phyloP scores from a whole-genome alignment of 92 coral and sea anemone species.

The Zoanthus solanderi region DNA sequence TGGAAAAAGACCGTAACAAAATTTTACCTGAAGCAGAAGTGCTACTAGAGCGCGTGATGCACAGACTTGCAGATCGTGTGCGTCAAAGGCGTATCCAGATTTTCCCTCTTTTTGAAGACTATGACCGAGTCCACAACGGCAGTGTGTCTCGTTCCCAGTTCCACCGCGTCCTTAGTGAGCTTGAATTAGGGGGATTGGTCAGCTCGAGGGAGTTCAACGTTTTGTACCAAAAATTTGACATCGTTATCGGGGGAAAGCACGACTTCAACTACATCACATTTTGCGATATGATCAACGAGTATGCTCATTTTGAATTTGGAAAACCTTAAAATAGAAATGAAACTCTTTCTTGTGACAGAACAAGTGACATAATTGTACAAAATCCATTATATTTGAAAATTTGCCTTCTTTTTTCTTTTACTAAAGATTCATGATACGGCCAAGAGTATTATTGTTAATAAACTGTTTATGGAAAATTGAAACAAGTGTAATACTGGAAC shows the following conservation, averaged over 20 bases:
- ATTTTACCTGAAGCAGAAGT: conserved; percentile 84
- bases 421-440: background rate
- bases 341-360: too few species aligned
- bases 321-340: conserved; percentile 69
- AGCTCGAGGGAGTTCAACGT: conserved; percentile 90
- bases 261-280: conserved; percentile 97
- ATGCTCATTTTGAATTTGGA: conserved; percentile 90
- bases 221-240: conserved; percentile 88
- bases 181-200: conserved; percentile 94
- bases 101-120: conserved; percentile 99
- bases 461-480: background rate
- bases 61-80: conserved; percentile 97
- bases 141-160: conserved; percentile 97
- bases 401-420: background rate
- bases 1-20: conserved; percentile 81
- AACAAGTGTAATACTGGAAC: background rate
- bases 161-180: conserved; percentile 97
- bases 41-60: conserved; percentile 93
- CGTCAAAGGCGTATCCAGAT: conserved; percentile 96
- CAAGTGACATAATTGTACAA: too few species aligned
- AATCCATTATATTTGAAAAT: background rate
- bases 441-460: background rate
- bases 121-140: conserved; percentile 99
- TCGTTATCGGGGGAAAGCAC: conserved; percentile 94
- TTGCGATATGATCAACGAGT: conserved; percentile 92